Evolutionary conservation across 2,888 invertebrate species (phyloP).

Genomic region (Pachymerium ferrugineum): DNA sequence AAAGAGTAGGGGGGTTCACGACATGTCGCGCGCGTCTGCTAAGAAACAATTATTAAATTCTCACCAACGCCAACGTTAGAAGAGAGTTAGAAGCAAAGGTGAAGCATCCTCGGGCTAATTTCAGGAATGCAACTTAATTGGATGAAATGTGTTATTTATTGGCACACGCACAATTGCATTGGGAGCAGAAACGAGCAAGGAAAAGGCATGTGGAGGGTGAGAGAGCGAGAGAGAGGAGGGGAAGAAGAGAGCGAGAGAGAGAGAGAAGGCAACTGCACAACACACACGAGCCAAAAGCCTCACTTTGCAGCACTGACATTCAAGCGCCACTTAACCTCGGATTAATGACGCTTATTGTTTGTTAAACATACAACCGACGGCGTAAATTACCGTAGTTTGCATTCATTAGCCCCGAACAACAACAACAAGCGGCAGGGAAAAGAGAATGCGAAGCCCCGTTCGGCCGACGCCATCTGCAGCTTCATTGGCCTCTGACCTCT

Average conservation of each 20-base stretch:
- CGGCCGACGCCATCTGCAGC: not conserved
- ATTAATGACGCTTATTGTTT: conserved; percentile 30
- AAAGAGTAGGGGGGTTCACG: not conserved
- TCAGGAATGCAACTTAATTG: conserved; percentile 31
- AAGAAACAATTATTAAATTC: conserved; percentile 22
- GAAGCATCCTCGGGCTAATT: not conserved
- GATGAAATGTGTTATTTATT: conserved; percentile 32
- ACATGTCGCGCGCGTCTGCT: not conserved
- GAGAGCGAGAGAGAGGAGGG: not conserved
- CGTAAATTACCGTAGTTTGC: conserved; percentile 30
- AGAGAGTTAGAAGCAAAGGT: conserved; percentile 23
- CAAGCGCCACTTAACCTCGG: conserved; percentile 27
- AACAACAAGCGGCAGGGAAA: conserved; percentile 22
- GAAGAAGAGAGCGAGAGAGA: not conserved
- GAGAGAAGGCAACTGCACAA: not conserved
- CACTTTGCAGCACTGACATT: not conserved
- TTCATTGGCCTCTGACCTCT: not conserved
- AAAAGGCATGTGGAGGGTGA: not conserved
- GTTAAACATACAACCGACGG: conserved; percentile 17
- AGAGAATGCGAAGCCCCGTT: not conserved
- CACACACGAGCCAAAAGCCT: not conserved
- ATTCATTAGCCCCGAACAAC: not conserved
- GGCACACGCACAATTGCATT: conserved; percentile 9
- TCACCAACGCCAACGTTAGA: not conserved
- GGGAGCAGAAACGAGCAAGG: not conserved